A percentile compares a stretch with the other conserved stretches of the same genome.
These are phyloP conservation scores for Drosophila anceps DNA, from an alignment of 2,888 invertebrate species.

Conservation along the genomic window DNA sequence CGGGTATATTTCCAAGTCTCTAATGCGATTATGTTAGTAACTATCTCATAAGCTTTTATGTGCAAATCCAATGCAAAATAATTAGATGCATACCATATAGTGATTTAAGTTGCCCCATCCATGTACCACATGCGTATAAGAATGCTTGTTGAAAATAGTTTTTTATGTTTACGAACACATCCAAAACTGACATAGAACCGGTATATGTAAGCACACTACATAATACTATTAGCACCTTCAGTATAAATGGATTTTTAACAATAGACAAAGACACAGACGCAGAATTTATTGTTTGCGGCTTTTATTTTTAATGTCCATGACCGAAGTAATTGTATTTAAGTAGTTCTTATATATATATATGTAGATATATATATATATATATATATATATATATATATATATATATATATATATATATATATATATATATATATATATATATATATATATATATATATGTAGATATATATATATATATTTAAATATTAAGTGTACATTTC, in stretches of 20 bases:
- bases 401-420: conserved; percentile 23
- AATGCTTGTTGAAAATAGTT: background rate
- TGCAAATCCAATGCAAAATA: conserved; percentile 13
- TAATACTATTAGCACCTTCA: conserved; percentile 28
- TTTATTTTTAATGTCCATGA: conserved; percentile 31
- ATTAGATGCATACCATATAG: conserved; percentile 19
- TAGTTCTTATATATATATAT: conserved; percentile 19
- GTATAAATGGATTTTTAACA: conserved; percentile 21
- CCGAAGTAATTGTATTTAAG: conserved; percentile 25
- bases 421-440: conserved; percentile 19
- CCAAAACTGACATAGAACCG: conserved; percentile 15
- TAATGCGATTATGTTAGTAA: conserved; percentile 18
- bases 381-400: conserved; percentile 23
- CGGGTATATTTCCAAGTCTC: conserved; percentile 15
- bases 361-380: conserved; percentile 24
- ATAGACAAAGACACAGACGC: conserved; percentile 29
- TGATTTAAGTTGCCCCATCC: conserved; percentile 2
- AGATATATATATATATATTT: conserved; percentile 19
- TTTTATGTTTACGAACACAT: conserved; percentile 19
- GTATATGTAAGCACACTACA: conserved; percentile 14
- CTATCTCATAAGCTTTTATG: conserved; percentile 21
- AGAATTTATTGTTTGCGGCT: conserved; percentile 32
- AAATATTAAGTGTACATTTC: conserved; percentile 33
- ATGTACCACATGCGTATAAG: background rate
- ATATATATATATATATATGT: conserved; percentile 19